Conservation (phyloP, 2,888 invertebrate genomes). For the Falcaria lacertinaria region DNA sequence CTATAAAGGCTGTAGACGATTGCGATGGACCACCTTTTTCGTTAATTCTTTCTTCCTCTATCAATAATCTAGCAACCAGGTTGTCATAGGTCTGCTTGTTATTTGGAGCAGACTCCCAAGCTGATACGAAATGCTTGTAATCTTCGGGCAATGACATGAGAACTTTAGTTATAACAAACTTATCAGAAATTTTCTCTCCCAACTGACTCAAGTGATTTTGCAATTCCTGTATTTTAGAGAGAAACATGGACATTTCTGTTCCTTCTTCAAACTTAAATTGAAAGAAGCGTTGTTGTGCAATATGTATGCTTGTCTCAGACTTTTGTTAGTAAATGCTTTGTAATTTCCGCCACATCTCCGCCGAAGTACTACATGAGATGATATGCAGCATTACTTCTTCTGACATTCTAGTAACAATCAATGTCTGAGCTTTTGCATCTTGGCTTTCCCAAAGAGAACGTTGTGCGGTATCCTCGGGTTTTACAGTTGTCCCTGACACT, state of each 20-base stretch:
- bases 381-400: constrained; percentile 15
- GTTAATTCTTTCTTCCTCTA: neutral
- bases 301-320: constrained; percentile 31
- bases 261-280: constrained; percentile 20
- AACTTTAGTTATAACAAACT: too few species aligned
- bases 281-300: constrained; percentile 35
- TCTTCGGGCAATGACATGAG: too few species aligned
- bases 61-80: neutral
- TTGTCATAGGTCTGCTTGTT: neutral
- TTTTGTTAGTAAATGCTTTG: constrained; percentile 28
- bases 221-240: constrained; percentile 11
- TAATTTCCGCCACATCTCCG: constrained; percentile 21
- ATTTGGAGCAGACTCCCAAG: too few species aligned
- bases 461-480: neutral
- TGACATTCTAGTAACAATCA: constrained; percentile 16
- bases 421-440: constrained; percentile 18
- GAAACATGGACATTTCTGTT: constrained; percentile 9
- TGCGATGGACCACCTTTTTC: neutral
- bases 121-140: too few species aligned
- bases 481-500: too few species aligned
- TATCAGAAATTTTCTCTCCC: too few species aligned
- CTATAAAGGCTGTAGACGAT: neutral
- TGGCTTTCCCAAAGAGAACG: constrained; percentile 14
- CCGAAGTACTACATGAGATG: constrained; percentile 14
- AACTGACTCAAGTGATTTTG: constrained; percentile 8